Evolutionary conservation across 2,888 invertebrate species (phyloP).

Genomic region (Stenchaetothrips biformis): DNA sequence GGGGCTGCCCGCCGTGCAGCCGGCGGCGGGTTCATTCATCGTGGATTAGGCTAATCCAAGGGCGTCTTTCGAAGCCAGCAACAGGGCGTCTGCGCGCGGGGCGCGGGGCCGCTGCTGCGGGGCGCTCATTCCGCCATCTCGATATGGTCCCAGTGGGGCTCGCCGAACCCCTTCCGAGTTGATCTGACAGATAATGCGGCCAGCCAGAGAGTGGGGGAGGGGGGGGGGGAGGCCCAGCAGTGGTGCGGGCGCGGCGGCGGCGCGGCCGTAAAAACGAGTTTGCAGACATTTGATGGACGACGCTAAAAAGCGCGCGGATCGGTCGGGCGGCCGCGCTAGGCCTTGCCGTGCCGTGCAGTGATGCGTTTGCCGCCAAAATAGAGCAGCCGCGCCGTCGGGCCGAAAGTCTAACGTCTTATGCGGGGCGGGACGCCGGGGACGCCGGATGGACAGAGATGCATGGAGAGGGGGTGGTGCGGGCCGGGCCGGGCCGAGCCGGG

Average conservation of each 20-base stretch:
- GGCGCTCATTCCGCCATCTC: not conserved
- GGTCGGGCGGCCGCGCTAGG: no score
- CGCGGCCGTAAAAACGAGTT: not conserved
- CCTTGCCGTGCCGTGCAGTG: no score
- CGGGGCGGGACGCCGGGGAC: not conserved
- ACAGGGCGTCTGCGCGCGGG: not conserved
- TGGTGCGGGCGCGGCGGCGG: not conserved
- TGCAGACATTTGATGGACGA: not conserved
- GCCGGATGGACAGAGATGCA: not conserved
- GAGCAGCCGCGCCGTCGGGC: not conserved
- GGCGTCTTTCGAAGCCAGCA: no score
- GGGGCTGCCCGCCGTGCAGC: not conserved
- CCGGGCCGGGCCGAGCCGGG: not conserved
- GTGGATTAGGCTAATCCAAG: no score
- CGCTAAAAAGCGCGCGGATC: not conserved
- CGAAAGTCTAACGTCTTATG: not conserved
- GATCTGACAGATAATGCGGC: conserved; percentile 1
- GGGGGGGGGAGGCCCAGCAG: not conserved
- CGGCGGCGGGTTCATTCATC: not conserved
- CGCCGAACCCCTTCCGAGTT: not conserved
- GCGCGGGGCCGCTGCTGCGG: not conserved
- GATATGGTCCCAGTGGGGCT: not conserved
- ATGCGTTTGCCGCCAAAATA: not conserved
- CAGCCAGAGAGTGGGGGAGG: not conserved
- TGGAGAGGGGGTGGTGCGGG: not conserved